Evolutionary conservation across 2,797 vertebrate species (phyloP).

Genomic region (Silurus lanzhouensis): DNA sequence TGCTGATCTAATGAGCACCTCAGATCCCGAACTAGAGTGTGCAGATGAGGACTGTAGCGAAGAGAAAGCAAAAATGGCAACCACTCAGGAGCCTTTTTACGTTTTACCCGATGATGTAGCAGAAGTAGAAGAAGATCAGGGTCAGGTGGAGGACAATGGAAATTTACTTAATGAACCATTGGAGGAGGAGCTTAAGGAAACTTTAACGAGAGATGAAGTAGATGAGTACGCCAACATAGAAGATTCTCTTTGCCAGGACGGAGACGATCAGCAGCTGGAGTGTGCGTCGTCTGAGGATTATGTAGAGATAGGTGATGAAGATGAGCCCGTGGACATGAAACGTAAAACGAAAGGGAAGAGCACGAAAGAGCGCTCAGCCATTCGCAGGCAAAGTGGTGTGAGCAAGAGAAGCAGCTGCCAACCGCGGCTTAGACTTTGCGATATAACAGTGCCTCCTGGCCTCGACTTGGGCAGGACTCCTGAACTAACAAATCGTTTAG

Average conservation of each 20-base stretch:
- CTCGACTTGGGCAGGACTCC: conserved; percentile 74
- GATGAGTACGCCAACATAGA: conserved; percentile 79
- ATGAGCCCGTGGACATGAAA: conserved; percentile 69
- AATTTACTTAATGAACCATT: conserved; percentile 33
- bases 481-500: conserved; percentile 78
- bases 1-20: conserved; percentile 59
- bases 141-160: conserved; percentile 51
- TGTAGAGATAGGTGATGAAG: conserved; percentile 79
- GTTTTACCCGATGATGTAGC: conserved; percentile 73
- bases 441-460: conserved; percentile 78
- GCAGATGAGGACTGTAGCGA: conserved; percentile 59
- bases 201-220: conserved; percentile 61
- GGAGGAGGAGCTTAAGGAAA: conserved; percentile 58
- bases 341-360: conserved; percentile 72
- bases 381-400: conserved; percentile 65
- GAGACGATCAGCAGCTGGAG: conserved; percentile 66
- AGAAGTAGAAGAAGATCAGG: conserved; percentile 67
- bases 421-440: conserved; percentile 78
- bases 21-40: conserved; percentile 70
- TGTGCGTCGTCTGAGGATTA: conserved; percentile 79
- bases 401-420: conserved; percentile 75
- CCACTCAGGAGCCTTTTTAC: conserved; percentile 73
- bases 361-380: conserved; percentile 70
- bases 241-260: conserved; percentile 62
- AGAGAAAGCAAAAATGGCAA: conserved; percentile 58